phyloP scores from a whole-genome alignment of 2,797 vertebrate genomes.

The Pseudocheirus occidentalis region DNA sequence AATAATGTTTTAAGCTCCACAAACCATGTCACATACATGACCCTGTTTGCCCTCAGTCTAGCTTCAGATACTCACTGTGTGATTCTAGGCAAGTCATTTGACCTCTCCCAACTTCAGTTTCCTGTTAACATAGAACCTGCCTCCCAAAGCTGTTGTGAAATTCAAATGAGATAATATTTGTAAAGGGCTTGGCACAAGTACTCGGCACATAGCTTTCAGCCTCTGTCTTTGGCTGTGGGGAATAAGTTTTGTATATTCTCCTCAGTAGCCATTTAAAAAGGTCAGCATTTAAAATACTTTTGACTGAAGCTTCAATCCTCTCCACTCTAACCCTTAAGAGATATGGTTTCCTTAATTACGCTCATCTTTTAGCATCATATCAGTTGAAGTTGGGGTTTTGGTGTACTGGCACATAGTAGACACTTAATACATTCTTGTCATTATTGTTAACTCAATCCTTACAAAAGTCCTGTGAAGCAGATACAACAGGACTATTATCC shows the following conservation, averaged over 20 bases:
- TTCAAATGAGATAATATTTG: neutral
- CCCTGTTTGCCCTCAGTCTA: neutral
- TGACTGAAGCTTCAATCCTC: neutral
- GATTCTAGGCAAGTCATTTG: neutral
- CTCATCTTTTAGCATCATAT: neutral
- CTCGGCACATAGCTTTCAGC: conserved; percentile 5
- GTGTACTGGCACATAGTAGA: neutral
- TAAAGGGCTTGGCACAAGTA: neutral
- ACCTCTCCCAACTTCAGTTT: neutral
- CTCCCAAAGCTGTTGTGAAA: neutral
- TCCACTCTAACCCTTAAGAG: conserved; percentile 6
- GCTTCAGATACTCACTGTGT: neutral
- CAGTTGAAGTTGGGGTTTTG: neutral
- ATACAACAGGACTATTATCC: neutral
- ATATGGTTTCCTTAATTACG: neutral
- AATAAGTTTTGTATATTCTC: conserved; percentile 1
- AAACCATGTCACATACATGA: neutral
- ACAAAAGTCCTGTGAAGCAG: neutral
- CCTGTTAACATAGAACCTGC: neutral
- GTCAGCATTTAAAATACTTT: conserved; percentile 13
- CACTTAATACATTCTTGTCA: neutral
- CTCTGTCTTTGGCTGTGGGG: neutral
- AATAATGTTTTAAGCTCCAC: neutral
- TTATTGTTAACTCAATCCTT: neutral
- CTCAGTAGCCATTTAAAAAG: neutral